These are phyloP conservation scores for Hylaeus volcanicus DNA, from an alignment of 1,140 invertebrate genomes.

Conservation along the genomic window DNA sequence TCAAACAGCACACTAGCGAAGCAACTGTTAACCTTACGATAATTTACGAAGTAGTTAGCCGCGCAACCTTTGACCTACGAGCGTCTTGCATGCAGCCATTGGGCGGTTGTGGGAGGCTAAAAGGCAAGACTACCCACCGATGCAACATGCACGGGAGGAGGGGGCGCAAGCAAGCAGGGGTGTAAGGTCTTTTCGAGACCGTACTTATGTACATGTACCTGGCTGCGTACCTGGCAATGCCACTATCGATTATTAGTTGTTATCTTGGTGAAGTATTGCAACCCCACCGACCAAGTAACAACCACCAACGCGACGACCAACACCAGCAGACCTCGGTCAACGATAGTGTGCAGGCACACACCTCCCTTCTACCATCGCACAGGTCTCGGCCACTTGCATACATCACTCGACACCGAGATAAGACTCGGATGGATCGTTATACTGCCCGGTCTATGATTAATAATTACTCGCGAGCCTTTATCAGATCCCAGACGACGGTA, in stretches of 20 bases:
- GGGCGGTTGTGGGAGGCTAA: slow-evolving; percentile 62
- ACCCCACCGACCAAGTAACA: slow-evolving; percentile 64
- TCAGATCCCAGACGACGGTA: slow-evolving; percentile 77
- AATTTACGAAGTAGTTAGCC: slow-evolving; percentile 66
- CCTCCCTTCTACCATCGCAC: slow-evolving; percentile 29
- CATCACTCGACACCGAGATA: slow-evolving; percentile 78
- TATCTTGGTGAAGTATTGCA: slow-evolving; percentile 78
- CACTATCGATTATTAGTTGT: slow-evolving; percentile 78
- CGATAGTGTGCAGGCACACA: slow-evolving; percentile 25
- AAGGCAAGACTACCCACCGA: slow-evolving; percentile 55
- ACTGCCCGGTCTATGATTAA: slow-evolving; percentile 79
- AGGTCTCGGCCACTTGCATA: slow-evolving; percentile 69
- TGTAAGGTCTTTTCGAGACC: slow-evolving; percentile 65
- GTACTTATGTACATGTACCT: slow-evolving; percentile 67
- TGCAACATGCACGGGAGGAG: slow-evolving; percentile 28
- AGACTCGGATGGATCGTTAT: slow-evolving; percentile 79
- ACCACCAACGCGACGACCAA: slow-evolving; percentile 33
- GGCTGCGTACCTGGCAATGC: slow-evolving; percentile 71
- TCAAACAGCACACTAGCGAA: slow-evolving; percentile 33
- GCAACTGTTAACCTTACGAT: slow-evolving; percentile 64
- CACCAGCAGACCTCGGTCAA: slow-evolving; percentile 33
- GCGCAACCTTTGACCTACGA: slow-evolving; percentile 72
- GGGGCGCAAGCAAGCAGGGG: slow-evolving; percentile 7
- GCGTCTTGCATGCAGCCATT: slow-evolving; percentile 65
- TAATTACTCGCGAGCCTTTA: slow-evolving; percentile 79